A percentile compares a stretch with the other conserved stretches of the same genome.
Evolutionary conservation across 2,888 invertebrate species (phyloP).

Genomic region (Euzetes globulus): DNA sequence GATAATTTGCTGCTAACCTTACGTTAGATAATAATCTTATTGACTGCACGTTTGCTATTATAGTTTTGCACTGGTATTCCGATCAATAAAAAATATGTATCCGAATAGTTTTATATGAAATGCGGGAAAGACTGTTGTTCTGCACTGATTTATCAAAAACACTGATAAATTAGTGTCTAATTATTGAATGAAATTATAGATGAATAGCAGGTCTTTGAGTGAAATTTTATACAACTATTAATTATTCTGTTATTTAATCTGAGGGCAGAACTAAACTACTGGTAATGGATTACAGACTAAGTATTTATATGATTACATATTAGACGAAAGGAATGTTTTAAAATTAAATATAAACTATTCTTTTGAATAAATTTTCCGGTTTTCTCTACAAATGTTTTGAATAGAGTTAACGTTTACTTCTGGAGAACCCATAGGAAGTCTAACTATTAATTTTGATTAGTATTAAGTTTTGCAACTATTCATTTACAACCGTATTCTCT

Average conservation of each 20-base stretch:
- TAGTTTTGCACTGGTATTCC: neutral
- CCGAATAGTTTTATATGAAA: no score
- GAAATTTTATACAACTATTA: neutral
- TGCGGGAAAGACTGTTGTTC: neutral
- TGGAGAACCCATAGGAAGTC: no score
- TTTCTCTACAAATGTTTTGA: no score
- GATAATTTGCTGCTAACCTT: slow-evolving; percentile 7
- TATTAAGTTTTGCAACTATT: no score
- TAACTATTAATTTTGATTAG: no score
- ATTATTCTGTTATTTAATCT: neutral
- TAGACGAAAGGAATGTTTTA: no score
- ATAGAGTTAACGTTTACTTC: no score
- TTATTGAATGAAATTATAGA: slow-evolving; percentile 3
- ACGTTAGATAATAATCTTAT: slow-evolving; percentile 13
- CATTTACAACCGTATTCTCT: no score
- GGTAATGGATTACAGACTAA: neutral
- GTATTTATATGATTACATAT: no score
- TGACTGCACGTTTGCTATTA: slow-evolving; percentile 2
- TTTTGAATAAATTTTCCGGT: no score
- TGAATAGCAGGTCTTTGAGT: neutral
- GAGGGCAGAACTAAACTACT: neutral
- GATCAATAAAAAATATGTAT: neutral
- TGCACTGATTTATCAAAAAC: neutral
- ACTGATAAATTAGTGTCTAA: slow-evolving; percentile 1
- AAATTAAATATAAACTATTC: no score